Evolutionary conservation across 1,140 invertebrate genomes (phyloP).

Genomic region (Saccostrea cuccullata): DNA sequence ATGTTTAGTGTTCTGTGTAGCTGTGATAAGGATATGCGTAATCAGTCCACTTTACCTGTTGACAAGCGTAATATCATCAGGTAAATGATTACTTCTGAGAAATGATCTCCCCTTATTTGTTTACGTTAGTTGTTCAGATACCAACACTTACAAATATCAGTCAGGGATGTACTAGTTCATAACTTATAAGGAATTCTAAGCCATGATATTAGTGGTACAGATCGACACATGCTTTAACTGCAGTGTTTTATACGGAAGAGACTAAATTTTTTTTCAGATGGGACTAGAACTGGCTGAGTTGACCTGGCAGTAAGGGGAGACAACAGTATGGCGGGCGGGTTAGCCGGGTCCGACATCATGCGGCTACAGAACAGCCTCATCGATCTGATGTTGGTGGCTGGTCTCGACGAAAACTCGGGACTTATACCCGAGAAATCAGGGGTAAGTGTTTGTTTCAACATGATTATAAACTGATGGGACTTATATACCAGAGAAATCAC

Average conservation of each 20-base stretch:
- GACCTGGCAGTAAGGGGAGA: neutral
- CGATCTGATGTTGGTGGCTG: slow-evolving; percentile 68
- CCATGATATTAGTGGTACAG: too few species aligned
- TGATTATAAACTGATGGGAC: too few species aligned
- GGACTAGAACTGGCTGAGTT: too few species aligned
- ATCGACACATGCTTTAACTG: neutral
- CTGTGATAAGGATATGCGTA: neutral
- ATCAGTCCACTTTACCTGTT: neutral
- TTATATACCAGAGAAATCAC: neutral
- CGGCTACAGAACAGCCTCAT: slow-evolving; percentile 66
- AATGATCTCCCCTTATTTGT: neutral
- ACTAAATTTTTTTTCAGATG: too few species aligned
- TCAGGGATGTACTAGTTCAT: too few species aligned
- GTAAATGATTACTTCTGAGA: neutral
- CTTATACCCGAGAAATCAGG: slow-evolving; percentile 44
- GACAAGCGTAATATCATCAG: neutral
- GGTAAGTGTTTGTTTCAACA: neutral
- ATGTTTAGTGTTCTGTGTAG: neutral
- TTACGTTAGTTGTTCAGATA: neutral
- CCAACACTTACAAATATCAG: neutral
- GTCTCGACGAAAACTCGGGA: slow-evolving; percentile 67
- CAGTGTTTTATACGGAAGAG: neutral
- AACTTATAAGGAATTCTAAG: too few species aligned
- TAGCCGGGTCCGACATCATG: neutral
- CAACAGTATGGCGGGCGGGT: neutral